phyloP scores from a whole-genome alignment of 2,113 vertebrate genomes.

The Stigmatopora nigra region DNA sequence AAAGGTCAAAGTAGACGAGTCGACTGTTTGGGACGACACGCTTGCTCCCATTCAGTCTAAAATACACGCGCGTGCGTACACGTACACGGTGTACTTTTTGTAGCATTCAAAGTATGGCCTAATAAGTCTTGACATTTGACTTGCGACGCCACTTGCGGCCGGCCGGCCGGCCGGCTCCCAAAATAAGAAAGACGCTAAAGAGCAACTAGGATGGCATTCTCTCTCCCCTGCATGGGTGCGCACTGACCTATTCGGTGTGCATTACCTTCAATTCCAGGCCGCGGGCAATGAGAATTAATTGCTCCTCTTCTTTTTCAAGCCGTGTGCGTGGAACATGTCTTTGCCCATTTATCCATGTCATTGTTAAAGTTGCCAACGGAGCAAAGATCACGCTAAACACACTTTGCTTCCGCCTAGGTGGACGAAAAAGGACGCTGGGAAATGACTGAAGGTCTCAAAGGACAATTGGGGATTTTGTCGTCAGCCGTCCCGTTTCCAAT shows the following conservation, averaged over 20 bases:
- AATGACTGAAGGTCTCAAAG: too few species aligned
- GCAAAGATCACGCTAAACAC: background rate
- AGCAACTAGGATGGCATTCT: slow-evolving; percentile 20
- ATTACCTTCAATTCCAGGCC: slow-evolving; percentile 51
- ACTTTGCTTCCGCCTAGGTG: background rate
- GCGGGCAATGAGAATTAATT: slow-evolving; percentile 30
- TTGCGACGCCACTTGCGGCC: slow-evolving; percentile 22
- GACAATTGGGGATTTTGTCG: too few species aligned
- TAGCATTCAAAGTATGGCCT: slow-evolving; percentile 16
- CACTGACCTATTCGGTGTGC: slow-evolving; percentile 61
- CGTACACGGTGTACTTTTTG: slow-evolving; percentile 2
- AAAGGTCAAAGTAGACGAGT: slow-evolving; percentile 51
- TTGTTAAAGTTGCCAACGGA: slow-evolving; percentile 8
- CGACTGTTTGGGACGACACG: slow-evolving; percentile 9
- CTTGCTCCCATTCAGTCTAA: slow-evolving; percentile 27
- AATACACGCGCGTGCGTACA: background rate
- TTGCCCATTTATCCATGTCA: background rate
- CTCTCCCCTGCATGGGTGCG: slow-evolving; percentile 13
- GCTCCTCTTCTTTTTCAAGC: slow-evolving; percentile 21
- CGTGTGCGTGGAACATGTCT: slow-evolving; percentile 28
- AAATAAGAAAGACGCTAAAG: slow-evolving; percentile 6
- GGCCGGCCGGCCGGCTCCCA: slow-evolving; percentile 11
- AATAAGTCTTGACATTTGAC: slow-evolving; percentile 51
- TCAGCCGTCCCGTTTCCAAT: too few species aligned
- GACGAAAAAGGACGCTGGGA: too few species aligned